Evolutionary conservation across 2,113 vertebrate genomes (phyloP), one percentile per base, ranked within the genome.

Genomic region (Hypocryptadius cinnamomeus): DNA sequence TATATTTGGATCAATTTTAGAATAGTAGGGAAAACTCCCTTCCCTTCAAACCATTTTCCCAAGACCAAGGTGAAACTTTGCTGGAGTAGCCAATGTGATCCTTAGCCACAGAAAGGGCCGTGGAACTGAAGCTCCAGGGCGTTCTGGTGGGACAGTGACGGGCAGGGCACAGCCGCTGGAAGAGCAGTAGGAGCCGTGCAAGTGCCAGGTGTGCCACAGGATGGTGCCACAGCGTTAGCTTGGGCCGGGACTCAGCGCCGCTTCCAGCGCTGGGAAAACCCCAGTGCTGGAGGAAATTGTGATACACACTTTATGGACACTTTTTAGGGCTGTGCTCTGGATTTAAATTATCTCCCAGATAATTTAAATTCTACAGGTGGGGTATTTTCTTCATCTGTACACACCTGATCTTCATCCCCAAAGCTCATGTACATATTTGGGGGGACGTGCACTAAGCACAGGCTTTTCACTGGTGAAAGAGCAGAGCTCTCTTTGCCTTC

Each of bases 141-240:
- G 1, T 4, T 44, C 48, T 8, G 0, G 13, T 8, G 59, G 44
- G 27, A 0, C 21, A 5, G 66, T 1, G 25, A 0, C 15, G 5
- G 78, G 30, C 48, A 2, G 39, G 3, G 2, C 6, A 3, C 3
- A 37, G 82, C 30, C 3, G 9, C 37, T 5, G 51, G 3, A 6
- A 5, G n/a, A 44, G 78, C 69, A 0, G 35, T 0, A 0, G 39
- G 48, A 48, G 60, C 1, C 3, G 0, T 51, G 94, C 74, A 22
- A 1, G 57, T 19, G 40, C 2, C 63, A 2, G 3, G 0, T 0
- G 2, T 0, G 63, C 86, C 96, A 87, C 93, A 9, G 35, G 96
- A 83, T 83, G 97, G 97, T 30, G 89, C 87, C 64, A 30, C 25
- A 51, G 35, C 35, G 71, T 24, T 2, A 25, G 33, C 6, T 33